Percentiles rank a stretch among this genome's conserved stretches.
Conservation (phyloP, 1,140 invertebrate genomes). For the Hylaeus volcanicus region DNA sequence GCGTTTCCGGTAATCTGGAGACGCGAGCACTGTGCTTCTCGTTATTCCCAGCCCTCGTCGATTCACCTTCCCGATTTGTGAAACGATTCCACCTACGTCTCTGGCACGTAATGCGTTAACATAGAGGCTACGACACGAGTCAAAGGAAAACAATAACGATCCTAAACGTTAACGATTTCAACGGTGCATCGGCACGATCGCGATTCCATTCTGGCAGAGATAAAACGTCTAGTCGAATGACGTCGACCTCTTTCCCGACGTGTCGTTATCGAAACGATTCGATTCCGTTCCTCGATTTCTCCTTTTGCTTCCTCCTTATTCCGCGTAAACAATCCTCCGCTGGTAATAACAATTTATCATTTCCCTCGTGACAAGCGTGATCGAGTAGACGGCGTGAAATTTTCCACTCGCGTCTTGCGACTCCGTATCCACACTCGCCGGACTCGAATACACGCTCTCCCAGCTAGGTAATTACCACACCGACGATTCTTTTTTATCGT, state of each 20-base stretch:
- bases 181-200: no score
- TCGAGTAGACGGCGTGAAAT: slow-evolving; percentile 43
- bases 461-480: neutral
- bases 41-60: neutral
- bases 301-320: slow-evolving; percentile 47
- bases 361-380: slow-evolving; percentile 31
- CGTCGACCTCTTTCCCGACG: slow-evolving; percentile 17
- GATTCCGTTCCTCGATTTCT: slow-evolving; percentile 52
- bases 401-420: slow-evolving; percentile 48
- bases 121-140: no score
- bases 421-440: neutral
- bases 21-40: no score
- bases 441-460: no score
- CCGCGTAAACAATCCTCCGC: slow-evolving; percentile 43
- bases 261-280: slow-evolving; percentile 52
- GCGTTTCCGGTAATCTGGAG: neutral
- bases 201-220: slow-evolving; percentile 6
- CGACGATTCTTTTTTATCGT: neutral
- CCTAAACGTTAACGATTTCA: no score
- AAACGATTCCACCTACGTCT: no score
- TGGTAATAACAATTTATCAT: slow-evolving; percentile 52
- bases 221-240: slow-evolving; percentile 7
- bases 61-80: no score
- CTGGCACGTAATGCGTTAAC: no score
- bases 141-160: no score